Percentiles rank a stretch among this genome's conserved stretches.
These are phyloP conservation scores for Cryptoleucopteryx plumbea DNA, from an alignment of 2,113 vertebrate species.

Conservation along the genomic window DNA sequence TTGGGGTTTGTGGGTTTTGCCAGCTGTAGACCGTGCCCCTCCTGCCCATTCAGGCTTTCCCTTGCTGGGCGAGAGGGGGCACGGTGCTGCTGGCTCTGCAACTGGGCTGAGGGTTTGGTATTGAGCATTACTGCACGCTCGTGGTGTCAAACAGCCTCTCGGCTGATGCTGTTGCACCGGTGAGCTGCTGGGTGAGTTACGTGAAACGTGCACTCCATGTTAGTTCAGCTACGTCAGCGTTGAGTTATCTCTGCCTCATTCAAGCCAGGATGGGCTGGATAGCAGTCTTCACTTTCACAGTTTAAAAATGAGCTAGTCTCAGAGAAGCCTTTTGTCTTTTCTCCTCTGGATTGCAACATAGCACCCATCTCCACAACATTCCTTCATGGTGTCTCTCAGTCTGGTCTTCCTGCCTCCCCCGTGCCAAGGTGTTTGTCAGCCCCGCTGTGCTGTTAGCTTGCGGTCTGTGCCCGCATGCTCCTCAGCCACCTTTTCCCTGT, in stretches of 20 bases:
- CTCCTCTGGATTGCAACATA: not conserved
- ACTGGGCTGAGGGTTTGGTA: not conserved
- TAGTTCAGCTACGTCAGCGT: rapidly evolving
- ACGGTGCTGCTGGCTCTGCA: not conserved
- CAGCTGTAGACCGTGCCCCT: rapidly evolving
- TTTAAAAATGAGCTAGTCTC: not conserved
- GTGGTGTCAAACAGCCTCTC: not conserved
- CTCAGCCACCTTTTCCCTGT: not conserved
- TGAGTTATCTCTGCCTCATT: not conserved
- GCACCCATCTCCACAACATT: rapidly evolving
- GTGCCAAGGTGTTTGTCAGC: not conserved
- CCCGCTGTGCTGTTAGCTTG: not conserved
- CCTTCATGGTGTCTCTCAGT: not conserved
- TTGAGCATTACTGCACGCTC: rapidly evolving
- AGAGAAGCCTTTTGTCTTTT: not conserved
- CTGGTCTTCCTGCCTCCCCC: not conserved
- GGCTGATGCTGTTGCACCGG: not conserved
- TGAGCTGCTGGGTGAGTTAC: not conserved
- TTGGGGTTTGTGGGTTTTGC: not conserved
- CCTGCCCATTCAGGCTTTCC: not conserved
- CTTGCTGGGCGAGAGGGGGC: not conserved
- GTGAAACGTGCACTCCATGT: rapidly evolving
- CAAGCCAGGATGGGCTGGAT: not conserved
- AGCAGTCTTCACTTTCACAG: not conserved
- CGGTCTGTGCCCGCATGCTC: not conserved